A percentile compares a stretch with the other conserved stretches of the same genome.
phyloP scores from a whole-genome alignment of 2,113 vertebrate species.

The Probosciger aterrimus region DNA sequence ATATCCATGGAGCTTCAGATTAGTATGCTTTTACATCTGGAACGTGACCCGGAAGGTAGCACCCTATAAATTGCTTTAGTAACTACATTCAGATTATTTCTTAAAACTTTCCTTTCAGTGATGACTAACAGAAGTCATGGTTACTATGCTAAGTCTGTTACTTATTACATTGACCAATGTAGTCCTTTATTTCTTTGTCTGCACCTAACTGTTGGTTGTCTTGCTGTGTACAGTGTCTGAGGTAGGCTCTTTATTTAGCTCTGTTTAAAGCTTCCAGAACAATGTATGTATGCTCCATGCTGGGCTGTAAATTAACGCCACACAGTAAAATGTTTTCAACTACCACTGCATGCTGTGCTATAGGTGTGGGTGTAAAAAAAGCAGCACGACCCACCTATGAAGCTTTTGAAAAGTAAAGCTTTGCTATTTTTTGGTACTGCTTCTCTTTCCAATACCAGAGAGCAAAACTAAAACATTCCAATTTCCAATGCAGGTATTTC shows the following conservation, averaged over 20 bases:
- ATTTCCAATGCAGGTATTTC: background rate
- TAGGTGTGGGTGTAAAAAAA: background rate
- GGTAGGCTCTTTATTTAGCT: background rate
- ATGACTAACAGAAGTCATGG: background rate
- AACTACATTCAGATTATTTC: background rate
- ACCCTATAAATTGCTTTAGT: background rate
- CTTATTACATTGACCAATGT: background rate
- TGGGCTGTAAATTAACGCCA: background rate
- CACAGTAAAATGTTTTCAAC: background rate
- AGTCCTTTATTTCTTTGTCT: background rate
- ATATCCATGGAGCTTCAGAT: background rate
- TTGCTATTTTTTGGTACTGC: background rate
- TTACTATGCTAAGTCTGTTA: background rate
- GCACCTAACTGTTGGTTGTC: background rate
- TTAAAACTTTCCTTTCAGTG: background rate
- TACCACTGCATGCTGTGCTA: background rate
- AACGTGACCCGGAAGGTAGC: background rate
- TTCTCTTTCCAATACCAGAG: background rate
- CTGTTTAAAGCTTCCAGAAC: background rate
- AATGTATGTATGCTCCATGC: background rate
- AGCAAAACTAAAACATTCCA: background rate
- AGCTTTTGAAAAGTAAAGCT: background rate
- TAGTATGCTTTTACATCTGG: fast-evolving
- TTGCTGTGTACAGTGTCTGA: background rate
- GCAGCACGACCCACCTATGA: background rate